Conservation (phyloP, 2,888 invertebrate genomes). For the Melanargia galathea region DNA sequence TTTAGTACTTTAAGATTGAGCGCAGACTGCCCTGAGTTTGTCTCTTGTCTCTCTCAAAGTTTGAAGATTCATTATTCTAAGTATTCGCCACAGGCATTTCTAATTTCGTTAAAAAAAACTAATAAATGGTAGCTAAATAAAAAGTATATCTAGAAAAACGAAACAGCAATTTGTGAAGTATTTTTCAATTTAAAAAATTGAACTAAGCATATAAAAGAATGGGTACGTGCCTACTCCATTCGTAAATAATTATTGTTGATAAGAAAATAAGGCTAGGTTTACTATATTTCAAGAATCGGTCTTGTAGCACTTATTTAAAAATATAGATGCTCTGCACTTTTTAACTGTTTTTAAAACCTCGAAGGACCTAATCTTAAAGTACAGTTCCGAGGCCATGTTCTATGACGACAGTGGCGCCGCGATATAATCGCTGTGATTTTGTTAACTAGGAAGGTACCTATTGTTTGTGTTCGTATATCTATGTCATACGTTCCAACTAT, state of each 20-base stretch:
- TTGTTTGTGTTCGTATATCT: no score
- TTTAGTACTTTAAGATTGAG: neutral
- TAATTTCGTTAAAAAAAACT: neutral
- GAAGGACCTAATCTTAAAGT: conserved; percentile 17
- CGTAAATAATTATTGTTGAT: neutral
- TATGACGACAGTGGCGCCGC: neutral
- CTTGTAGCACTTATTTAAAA: conserved; percentile 16
- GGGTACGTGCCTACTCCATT: neutral
- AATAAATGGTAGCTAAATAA: neutral
- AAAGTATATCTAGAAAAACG: neutral
- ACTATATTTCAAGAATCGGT: conserved; percentile 1
- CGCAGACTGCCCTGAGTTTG: neutral
- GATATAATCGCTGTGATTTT: neutral
- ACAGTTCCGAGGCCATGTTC: conserved; percentile 4
- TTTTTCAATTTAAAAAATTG: neutral
- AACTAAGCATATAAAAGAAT: neutral
- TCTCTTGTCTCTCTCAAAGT: no score
- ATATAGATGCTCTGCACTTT: conserved; percentile 18
- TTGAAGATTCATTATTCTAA: no score
- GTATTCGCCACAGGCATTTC: no score
- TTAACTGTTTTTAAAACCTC: conserved; percentile 14
- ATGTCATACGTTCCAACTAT: no score
- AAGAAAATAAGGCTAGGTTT: neutral
- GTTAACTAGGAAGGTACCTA: neutral
- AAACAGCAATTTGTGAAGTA: neutral